Evolutionary conservation across 1,140 invertebrate species (phyloP), one percentile per base, ranked within the genome.

Genomic region (Littorina saxatilis): DNA sequence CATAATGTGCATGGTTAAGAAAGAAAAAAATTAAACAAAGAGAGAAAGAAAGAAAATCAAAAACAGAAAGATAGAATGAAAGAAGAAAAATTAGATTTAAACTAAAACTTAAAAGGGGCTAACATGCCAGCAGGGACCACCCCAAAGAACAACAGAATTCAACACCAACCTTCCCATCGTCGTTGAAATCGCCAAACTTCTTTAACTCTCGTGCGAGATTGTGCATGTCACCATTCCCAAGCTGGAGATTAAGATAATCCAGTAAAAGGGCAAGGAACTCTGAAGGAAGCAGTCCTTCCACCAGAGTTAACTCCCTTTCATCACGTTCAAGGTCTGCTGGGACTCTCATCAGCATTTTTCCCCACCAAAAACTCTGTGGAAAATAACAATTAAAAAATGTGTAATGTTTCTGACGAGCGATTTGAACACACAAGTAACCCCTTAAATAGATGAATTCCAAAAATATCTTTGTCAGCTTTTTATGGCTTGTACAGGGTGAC

Each of bases 141-240:
- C n/a, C n/a, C n/a, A n/a, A n/a, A n/a, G n/a, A n/a, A n/a, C n/a
- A n/a, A n/a, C n/a, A n/a, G n/a, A n/a, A n/a, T n/a, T n/a, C n/a
- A n/a, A n/a, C n/a, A n/a, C n/a, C n/a, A 66, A 87, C 86, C 84
- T 83, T 81, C 58, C 72, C 79, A 79, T 87, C 82, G 35, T 83
- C 55, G 58, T 87, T 87, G 47, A 87, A 83, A 63, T 87, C 86
- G 15, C 80, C 82, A 66, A 84, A 82, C 39, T 83, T 63, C 29
- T 86, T 63, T 11, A 87, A 52, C 32, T 78, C 72, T 29, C 77
- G 32, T 15, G 75, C 55, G 15, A 83, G 50, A 20, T 66, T 32
- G 11, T 47, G 80, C 29, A 82, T 76, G 35, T 83, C 82, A 20
- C 50, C 66, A 15, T 50, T 58, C 23, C 82, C 86, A 29, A 85